Evolutionary conservation across 37 sponge, comb jelly and placozoan genomes (phyloP).

Genomic region (Cliona cf. orientalis): DNA sequence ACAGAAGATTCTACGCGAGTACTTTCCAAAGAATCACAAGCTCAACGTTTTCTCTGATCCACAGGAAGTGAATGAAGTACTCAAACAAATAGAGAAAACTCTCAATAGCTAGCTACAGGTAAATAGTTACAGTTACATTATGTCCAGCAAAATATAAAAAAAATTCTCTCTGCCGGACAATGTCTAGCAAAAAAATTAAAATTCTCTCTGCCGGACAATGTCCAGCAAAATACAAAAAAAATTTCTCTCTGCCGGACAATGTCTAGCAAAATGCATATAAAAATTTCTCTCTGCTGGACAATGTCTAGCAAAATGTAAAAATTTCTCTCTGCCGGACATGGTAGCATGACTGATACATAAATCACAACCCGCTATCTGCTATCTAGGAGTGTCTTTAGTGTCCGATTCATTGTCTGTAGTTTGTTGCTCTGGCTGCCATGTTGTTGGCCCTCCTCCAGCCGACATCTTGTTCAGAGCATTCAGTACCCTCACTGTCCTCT

Average conservation of each 20-base stretch:
- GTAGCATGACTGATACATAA: background rate
- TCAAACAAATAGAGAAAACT: background rate
- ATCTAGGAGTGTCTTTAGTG: background rate
- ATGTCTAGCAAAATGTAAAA: too few relatives aligned
- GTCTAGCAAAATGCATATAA: too few relatives aligned
- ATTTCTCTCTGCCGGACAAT: too few relatives aligned
- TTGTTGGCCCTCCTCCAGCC: background rate
- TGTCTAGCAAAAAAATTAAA: too few relatives aligned
- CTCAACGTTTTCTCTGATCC: background rate
- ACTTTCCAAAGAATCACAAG: background rate
- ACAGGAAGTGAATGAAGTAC: background rate
- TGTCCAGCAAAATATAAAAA: too few relatives aligned
- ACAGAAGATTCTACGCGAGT: background rate
- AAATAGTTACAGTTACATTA: background rate
- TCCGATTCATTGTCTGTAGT: background rate
- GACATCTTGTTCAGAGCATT: conserved; percentile 4
- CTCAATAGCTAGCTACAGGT: background rate
- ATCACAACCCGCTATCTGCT: background rate
- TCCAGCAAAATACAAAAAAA: too few relatives aligned
- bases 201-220: too few relatives aligned
- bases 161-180: too few relatives aligned
- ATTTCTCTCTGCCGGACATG: too few relatives aligned
- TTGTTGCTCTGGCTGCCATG: background rate
- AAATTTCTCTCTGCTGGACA: too few relatives aligned
- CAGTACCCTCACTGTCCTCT: conserved; percentile 48